Percentiles rank a stretch among this genome's conserved stretches.
phyloP scores from a whole-genome alignment of 2,113 vertebrate species.

The Ictalurus punctatus region DNA sequence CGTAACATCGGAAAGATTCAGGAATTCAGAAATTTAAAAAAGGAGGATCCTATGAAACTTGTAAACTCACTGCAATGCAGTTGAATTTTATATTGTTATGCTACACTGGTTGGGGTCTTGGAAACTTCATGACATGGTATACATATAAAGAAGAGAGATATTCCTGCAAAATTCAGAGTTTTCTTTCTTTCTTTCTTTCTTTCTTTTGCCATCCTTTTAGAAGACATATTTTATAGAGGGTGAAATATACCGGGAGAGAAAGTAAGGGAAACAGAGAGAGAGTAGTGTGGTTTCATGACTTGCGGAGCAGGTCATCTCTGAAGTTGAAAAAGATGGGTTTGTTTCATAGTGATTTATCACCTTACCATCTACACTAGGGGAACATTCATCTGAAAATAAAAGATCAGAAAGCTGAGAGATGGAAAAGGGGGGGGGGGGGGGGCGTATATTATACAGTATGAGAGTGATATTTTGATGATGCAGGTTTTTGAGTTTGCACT shows the following conservation, averaged over 20 bases:
- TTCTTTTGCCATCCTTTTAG: background rate
- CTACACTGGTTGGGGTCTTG: background rate
- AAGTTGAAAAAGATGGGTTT: conserved; percentile 59
- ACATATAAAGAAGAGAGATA: background rate
- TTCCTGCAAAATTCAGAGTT: background rate
- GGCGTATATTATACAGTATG: conserved; percentile 6
- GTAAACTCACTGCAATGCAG: conserved; percentile 34
- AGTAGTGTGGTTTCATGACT: conserved; percentile 56
- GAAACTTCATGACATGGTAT: conserved; percentile 19
- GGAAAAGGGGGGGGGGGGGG: background rate
- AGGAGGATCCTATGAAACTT: background rate
- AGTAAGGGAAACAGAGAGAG: conserved; percentile 9
- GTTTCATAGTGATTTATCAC: conserved; percentile 67
- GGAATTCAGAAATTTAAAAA: background rate
- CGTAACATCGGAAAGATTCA: background rate
- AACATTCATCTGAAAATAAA: conserved; percentile 44
- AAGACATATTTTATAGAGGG: background rate
- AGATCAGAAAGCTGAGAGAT: conserved; percentile 18
- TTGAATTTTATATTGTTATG: conserved; percentile 29
- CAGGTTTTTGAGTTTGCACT: background rate
- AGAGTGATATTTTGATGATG: background rate
- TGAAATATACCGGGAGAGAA: background rate
- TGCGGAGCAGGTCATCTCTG: conserved; percentile 58
- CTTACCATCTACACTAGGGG: conserved; percentile 27
- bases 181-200: background rate